Percentiles rank a stretch among this genome's conserved stretches.
Conservation (phyloP, 2,888 invertebrate species). For the Scaptomyza caliginosa region DNA sequence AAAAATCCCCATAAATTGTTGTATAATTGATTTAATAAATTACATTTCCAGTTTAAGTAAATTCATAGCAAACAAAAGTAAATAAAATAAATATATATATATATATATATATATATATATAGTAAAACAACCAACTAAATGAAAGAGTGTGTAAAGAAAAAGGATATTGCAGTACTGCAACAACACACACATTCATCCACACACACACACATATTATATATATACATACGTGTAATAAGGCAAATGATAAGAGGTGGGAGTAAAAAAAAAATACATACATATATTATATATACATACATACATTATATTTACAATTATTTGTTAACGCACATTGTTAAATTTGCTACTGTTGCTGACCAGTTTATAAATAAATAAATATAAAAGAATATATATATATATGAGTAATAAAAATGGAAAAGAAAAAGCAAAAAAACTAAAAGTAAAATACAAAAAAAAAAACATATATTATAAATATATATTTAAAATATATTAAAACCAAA, state of each 20-base stretch:
- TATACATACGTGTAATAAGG: constrained; percentile 34
- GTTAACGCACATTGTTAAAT: constrained; percentile 84
- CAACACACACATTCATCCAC: constrained; percentile 7
- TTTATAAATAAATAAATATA: constrained; percentile 75
- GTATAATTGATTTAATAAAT: constrained; percentile 74
- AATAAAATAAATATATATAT: constrained; percentile 31
- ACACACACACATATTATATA: constrained; percentile 21
- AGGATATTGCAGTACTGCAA: constrained; percentile 7
- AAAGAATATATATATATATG: too few species aligned
- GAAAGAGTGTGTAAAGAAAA: constrained; percentile 38
- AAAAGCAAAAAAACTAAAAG: constrained; percentile 67
- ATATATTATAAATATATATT: constrained; percentile 80
- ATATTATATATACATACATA: constrained; percentile 69
- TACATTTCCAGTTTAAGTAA: constrained; percentile 50
- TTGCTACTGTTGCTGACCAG: constrained; percentile 84
- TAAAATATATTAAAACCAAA: constrained; percentile 75
- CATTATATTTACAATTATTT: constrained; percentile 84
- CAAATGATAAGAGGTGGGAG: constrained; percentile 22
- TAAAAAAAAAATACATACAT: constrained; percentile 35
- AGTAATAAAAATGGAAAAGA: constrained; percentile 78
- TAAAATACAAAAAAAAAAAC: constrained; percentile 63
- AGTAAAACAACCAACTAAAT: constrained; percentile 29
- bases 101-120: constrained; percentile 20
- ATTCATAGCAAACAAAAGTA: constrained; percentile 45
- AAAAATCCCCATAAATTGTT: constrained; percentile 63